Percentiles rank a stretch among this genome's conserved stretches.
Conservation (phyloP, 2,888 invertebrate species). For the Phalangium opilio region DNA sequence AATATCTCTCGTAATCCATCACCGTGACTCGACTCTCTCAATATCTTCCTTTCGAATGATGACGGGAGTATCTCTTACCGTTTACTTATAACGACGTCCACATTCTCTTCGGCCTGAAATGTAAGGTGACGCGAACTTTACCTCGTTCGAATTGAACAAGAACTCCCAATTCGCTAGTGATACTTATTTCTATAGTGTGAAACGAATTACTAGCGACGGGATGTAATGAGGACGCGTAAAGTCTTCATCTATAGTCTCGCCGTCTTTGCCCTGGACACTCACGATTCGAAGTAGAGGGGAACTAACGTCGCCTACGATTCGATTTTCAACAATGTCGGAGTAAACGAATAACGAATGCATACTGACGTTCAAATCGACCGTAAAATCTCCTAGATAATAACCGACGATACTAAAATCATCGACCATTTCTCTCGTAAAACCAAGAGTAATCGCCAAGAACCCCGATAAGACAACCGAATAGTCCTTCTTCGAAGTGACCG, state of each 20-base stretch:
- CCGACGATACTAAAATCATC: too few species aligned
- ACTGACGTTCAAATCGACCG: neutral
- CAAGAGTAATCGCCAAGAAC: too few species aligned
- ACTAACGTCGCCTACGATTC: constrained; percentile 20
- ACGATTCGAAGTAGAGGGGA: constrained; percentile 23
- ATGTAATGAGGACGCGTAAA: constrained; percentile 6
- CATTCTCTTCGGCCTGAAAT: constrained; percentile 4
- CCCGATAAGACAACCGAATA: too few species aligned
- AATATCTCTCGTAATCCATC: too few species aligned
- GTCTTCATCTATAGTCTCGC: neutral
- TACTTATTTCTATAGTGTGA: constrained; percentile 5
- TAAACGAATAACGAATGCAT: constrained; percentile 17
- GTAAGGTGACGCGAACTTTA: constrained; percentile 4
- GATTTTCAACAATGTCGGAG: constrained; percentile 22
- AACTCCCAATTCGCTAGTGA: constrained; percentile 4
- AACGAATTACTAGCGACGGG: constrained; percentile 2
- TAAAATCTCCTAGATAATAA: neutral
- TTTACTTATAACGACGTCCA: too few species aligned
- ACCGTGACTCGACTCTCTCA: too few species aligned
- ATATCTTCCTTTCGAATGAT: too few species aligned
- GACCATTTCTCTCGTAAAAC: too few species aligned
- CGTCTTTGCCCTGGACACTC: constrained; percentile 8
- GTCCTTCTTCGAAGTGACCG: too few species aligned
- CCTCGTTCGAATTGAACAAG: constrained; percentile 4
- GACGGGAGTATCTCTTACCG: too few species aligned